These are phyloP conservation scores for Jacana jacana DNA, from an alignment of 2,113 vertebrate genomes.

Conservation along the genomic window DNA sequence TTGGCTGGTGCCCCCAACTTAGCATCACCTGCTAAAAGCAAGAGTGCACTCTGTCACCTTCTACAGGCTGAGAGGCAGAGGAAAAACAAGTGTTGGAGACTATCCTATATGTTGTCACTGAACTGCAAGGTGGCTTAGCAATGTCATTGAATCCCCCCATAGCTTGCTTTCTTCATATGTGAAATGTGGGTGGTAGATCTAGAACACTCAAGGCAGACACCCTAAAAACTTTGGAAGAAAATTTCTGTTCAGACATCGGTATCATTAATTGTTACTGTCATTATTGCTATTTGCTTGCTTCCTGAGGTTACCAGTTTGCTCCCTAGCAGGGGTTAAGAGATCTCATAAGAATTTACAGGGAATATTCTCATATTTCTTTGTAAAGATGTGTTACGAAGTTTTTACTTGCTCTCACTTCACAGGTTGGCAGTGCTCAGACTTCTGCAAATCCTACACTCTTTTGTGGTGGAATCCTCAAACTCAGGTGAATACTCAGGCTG, in stretches of 20 bases:
- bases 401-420: background rate
- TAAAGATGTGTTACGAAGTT: background rate
- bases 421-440: background rate
- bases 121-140: background rate
- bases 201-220: background rate
- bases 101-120: background rate
- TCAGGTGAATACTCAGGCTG: background rate
- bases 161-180: background rate
- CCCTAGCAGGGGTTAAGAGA: background rate
- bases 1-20: background rate
- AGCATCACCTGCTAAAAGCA: background rate
- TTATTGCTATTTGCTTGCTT: background rate
- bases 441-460: background rate
- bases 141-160: background rate
- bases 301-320: background rate
- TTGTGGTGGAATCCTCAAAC: background rate
- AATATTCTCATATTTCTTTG: background rate
- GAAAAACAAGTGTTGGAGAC: background rate
- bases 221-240: background rate
- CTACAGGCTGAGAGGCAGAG: background rate
- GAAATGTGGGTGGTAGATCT: background rate
- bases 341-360: background rate
- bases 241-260: background rate
- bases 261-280: background rate
- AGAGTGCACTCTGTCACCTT: background rate